Conservation (phyloP, 2,797 vertebrate species). For the Lithobates pipiens region DNA sequence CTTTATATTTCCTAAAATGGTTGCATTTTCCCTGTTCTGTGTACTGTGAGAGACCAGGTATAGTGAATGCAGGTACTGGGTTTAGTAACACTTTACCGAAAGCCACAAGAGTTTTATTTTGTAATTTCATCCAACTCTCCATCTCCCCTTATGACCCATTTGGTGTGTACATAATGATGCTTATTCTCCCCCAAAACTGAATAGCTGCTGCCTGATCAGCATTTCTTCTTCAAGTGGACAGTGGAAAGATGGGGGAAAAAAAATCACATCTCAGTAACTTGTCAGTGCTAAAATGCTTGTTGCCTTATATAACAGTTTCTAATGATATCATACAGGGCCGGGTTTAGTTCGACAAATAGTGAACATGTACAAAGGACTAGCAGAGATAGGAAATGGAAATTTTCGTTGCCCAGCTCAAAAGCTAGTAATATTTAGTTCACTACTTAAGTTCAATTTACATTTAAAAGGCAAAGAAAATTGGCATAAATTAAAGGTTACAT, state of each 20-base stretch:
- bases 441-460: too few species aligned
- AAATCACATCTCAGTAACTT: not conserved
- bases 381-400: not conserved
- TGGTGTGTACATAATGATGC: not conserved
- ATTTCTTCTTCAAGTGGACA: not conserved
- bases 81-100: too few species aligned
- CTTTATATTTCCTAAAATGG: too few species aligned
- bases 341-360: not conserved
- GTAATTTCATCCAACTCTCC: not conserved
- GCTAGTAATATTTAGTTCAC: too few species aligned
- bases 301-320: conserved; percentile 3
- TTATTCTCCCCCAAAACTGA: not conserved
- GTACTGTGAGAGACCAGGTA: too few species aligned
- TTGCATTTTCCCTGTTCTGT: too few species aligned
- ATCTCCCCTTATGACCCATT: not conserved
- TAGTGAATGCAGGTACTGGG: too few species aligned
- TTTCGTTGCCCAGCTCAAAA: too few species aligned
- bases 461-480: too few species aligned
- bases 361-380: not conserved
- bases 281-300: not conserved
- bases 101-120: not conserved
- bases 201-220: not conserved
- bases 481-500: too few species aligned
- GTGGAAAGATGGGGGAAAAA: not conserved
- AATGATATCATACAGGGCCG: not conserved